phyloP scores from a whole-genome alignment of 2,113 vertebrate genomes.

The Tinamus guttatus region DNA sequence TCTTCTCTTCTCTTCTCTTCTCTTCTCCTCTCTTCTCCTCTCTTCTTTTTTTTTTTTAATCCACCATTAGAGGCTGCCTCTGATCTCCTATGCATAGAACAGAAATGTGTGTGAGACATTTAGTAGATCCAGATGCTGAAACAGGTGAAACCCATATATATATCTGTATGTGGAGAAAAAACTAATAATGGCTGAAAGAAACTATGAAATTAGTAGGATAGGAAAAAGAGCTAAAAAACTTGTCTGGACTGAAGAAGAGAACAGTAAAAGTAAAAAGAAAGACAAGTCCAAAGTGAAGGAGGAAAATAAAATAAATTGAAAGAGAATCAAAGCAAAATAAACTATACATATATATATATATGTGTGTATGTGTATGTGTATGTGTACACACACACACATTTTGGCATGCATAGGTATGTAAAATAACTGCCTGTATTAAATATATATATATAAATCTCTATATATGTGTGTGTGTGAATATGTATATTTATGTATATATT shows the following conservation, averaged over 20 bases:
- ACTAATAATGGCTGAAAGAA: not conserved
- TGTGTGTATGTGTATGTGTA: no score
- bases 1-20: no score
- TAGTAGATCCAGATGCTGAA: slow-evolving; percentile 24
- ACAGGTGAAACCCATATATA: not conserved
- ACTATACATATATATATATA: not conserved
- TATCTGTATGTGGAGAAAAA: not conserved
- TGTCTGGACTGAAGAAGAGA: not conserved
- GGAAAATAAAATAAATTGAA: not conserved
- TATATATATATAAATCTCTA: not conserved
- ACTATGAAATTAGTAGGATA: not conserved
- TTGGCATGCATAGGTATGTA: no score
- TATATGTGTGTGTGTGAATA: not conserved
- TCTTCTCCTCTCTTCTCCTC: no score
- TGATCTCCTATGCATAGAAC: not conserved
- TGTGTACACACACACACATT: not conserved
- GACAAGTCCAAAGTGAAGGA: not conserved
- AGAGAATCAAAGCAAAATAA: not conserved
- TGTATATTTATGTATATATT: no score
- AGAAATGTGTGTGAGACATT: not conserved
- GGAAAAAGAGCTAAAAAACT: not conserved
- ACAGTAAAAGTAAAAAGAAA: not conserved
- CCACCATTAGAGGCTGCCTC: not conserved
- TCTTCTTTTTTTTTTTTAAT: not conserved
- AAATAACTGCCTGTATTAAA: not conserved